Evolutionary conservation across 2,113 vertebrate species (phyloP).

Genomic region (Miniopterus natalensis): DNA sequence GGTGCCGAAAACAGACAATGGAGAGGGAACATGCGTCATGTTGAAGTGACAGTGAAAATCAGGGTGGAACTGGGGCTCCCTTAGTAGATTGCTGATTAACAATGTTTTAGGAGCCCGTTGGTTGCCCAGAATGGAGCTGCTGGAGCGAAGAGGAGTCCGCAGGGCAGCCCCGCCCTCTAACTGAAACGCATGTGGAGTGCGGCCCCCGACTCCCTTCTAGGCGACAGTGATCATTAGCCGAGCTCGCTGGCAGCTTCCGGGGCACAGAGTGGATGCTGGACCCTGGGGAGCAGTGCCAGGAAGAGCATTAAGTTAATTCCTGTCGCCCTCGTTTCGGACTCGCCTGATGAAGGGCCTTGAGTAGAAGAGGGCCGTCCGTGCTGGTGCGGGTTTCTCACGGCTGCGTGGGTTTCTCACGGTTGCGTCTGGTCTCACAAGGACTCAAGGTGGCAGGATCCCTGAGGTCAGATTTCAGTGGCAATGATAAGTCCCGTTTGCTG

Average conservation of each 20-base stretch:
- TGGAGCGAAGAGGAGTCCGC: not conserved
- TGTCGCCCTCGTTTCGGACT: conserved; percentile 1
- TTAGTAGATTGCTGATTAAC: conserved; percentile 11
- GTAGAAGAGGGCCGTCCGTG: not conserved
- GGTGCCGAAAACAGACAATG: not conserved
- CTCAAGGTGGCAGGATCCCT: not conserved
- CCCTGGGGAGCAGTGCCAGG: conserved; percentile 29
- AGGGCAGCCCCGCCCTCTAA: not conserved
- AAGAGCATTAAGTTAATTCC: conserved; percentile 56
- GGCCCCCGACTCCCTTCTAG: not conserved
- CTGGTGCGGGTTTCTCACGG: not conserved
- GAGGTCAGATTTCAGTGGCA: not conserved
- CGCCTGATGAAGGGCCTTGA: not conserved
- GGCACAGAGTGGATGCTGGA: not conserved
- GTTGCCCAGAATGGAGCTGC: conserved; percentile 47
- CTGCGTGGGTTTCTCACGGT: not conserved
- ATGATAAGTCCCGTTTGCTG: not conserved
- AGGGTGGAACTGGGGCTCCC: conserved; percentile 35
- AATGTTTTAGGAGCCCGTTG: conserved; percentile 1
- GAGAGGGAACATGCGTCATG: not conserved
- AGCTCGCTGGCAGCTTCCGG: conserved; percentile 64
- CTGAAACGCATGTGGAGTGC: conserved; percentile 35
- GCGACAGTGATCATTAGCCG: conserved; percentile 42
- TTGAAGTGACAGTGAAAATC: not conserved
- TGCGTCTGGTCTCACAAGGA: not conserved